phyloP scores from a whole-genome alignment of 2,888 invertebrate genomes.

The Papilio protenor region DNA sequence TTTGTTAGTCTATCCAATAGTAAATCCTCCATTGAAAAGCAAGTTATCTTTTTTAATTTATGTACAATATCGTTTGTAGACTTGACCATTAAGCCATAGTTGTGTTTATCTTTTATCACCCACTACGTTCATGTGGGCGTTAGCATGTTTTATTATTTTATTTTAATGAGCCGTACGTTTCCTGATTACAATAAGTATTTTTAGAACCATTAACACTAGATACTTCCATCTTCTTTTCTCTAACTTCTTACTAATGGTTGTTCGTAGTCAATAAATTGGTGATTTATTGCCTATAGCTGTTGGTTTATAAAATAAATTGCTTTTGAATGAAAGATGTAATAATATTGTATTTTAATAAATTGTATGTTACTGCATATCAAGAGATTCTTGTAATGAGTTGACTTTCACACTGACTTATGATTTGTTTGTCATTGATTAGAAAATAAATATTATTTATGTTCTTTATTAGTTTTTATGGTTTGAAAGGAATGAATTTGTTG shows the following conservation, averaged over 20 bases:
- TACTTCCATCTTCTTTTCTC: conserved; percentile 44
- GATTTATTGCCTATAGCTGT: conserved; percentile 60
- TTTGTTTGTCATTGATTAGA: conserved; percentile 36
- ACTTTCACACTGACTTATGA: neutral
- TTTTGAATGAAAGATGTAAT: conserved; percentile 47
- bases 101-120: conserved; percentile 11
- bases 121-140: conserved; percentile 3
- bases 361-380: conserved; percentile 29
- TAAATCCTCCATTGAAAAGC: neutral
- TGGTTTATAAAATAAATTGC: conserved; percentile 51
- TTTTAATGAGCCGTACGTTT: conserved; percentile 4
- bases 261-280: conserved; percentile 60
- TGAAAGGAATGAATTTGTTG: neutral
- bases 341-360: conserved; percentile 40
- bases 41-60: neutral
- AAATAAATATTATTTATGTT: conserved; percentile 33
- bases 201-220: conserved; percentile 30
- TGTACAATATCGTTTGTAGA: conserved; percentile 1
- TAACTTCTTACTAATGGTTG: conserved; percentile 55
- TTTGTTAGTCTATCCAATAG: neutral
- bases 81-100: neutral
- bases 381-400: conserved; percentile 18
- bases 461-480: conserved; percentile 22
- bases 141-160: conserved; percentile 1
- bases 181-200: conserved; percentile 20